Evolutionary conservation across 2,797 vertebrate species (phyloP).

Genomic region (Sternotherus odoratus): DNA sequence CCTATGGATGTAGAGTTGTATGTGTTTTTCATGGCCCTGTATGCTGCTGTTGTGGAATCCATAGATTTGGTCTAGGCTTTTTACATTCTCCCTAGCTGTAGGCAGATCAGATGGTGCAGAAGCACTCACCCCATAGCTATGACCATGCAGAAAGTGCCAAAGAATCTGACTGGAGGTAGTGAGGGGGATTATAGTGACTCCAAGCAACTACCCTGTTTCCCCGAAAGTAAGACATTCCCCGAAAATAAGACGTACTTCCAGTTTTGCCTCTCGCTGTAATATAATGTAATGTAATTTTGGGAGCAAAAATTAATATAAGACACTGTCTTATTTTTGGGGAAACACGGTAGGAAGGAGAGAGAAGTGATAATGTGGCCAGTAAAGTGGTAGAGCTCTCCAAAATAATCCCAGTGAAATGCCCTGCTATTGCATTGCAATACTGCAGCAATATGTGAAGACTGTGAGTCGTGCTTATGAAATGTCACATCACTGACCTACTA

Average conservation of each 20-base stretch:
- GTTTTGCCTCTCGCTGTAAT: too few relatives aligned
- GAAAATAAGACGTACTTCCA: too few relatives aligned
- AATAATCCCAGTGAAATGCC: not conserved
- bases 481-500: not conserved
- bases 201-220: too few relatives aligned
- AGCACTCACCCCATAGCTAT: rapidly evolving
- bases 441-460: rapidly evolving
- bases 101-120: not conserved
- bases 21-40: not conserved
- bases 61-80: not conserved
- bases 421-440: not conserved
- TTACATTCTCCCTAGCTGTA: not conserved
- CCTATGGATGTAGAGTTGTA: not conserved
- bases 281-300: too few relatives aligned
- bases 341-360: not conserved
- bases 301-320: too few relatives aligned
- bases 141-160: not conserved
- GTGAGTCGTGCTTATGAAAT: not conserved
- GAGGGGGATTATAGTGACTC: not conserved
- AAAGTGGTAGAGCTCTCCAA: not conserved
- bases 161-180: not conserved
- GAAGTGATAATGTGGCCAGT: not conserved
- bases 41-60: not conserved
- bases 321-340: too few relatives aligned
- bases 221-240: too few relatives aligned